Evolutionary conservation across 1,140 invertebrate species (phyloP).

Genomic region (Arctopsyche grandis): DNA sequence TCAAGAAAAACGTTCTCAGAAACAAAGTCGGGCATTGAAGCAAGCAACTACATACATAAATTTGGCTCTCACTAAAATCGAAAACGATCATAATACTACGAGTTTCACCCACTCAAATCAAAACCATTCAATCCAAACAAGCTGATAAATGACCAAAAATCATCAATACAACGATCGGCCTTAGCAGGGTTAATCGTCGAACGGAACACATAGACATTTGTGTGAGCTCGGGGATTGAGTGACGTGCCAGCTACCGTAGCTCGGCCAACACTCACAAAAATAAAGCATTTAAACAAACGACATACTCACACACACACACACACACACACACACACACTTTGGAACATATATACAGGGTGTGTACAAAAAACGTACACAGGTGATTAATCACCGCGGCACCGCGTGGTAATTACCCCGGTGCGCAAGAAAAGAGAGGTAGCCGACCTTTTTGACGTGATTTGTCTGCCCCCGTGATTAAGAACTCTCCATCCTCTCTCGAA

Average conservation of each 20-base stretch:
- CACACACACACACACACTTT: no score
- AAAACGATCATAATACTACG: no score
- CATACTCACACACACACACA: not conserved
- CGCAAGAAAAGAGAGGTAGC: constrained; percentile 47
- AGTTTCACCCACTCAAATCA: not conserved
- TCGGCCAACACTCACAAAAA: constrained; percentile 22
- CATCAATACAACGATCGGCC: not conserved
- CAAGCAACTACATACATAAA: no score
- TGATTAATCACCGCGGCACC: constrained; percentile 48
- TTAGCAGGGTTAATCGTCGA: not conserved
- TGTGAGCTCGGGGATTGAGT: constrained; percentile 17
- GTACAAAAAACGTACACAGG: constrained; percentile 42
- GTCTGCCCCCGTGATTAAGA: constrained; percentile 51
- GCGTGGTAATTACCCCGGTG: constrained; percentile 37
- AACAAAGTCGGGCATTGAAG: no score
- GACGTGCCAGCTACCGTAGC: constrained; percentile 40
- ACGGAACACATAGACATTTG: no score
- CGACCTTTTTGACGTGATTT: constrained; percentile 49
- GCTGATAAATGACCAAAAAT: constrained; percentile 10
- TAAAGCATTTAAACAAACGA: constrained; percentile 53
- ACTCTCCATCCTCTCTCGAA: not conserved
- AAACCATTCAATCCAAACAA: not conserved
- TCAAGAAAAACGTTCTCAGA: no score
- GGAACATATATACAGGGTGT: constrained; percentile 26
- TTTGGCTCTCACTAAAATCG: no score